phyloP scores from a whole-genome alignment of 2,113 vertebrate species.

The Poeciliopsis prolifica region DNA sequence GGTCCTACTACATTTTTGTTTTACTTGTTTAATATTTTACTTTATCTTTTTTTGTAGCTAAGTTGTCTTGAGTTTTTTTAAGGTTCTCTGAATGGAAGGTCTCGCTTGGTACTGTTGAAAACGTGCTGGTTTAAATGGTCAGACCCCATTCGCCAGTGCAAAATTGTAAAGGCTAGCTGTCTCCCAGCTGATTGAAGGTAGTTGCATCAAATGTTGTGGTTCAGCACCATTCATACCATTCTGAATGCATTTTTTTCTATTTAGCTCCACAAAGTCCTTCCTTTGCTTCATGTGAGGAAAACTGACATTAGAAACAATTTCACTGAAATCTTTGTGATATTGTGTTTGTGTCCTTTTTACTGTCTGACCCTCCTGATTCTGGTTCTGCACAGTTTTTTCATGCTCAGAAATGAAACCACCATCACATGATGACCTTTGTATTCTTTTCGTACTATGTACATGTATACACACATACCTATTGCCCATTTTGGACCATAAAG shows the following conservation, averaged over 20 bases:
- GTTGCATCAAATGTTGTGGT: background rate
- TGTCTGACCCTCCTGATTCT: no score
- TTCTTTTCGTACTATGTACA: no score
- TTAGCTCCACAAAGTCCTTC: background rate
- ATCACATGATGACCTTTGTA: no score
- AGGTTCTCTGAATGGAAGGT: background rate
- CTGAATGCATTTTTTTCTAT: background rate
- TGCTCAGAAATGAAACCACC: no score
- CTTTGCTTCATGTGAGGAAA: background rate
- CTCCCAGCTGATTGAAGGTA: background rate
- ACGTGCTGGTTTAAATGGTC: no score
- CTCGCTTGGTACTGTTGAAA: no score
- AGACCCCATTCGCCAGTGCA: no score
- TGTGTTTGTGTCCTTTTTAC: no score
- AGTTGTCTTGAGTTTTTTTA: background rate
- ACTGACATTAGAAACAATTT: background rate
- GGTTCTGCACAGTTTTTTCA: no score
- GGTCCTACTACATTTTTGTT: background rate
- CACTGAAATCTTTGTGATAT: background rate
- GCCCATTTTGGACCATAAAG: no score
- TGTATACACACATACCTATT: no score
- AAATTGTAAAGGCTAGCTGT: background rate
- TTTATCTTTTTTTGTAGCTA: background rate
- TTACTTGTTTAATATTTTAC: background rate
- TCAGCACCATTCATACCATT: background rate